Evolutionary conservation across 2,797 vertebrate genomes (phyloP), one percentile per base, ranked within the genome.

Genomic region (Poecile montanus): DNA sequence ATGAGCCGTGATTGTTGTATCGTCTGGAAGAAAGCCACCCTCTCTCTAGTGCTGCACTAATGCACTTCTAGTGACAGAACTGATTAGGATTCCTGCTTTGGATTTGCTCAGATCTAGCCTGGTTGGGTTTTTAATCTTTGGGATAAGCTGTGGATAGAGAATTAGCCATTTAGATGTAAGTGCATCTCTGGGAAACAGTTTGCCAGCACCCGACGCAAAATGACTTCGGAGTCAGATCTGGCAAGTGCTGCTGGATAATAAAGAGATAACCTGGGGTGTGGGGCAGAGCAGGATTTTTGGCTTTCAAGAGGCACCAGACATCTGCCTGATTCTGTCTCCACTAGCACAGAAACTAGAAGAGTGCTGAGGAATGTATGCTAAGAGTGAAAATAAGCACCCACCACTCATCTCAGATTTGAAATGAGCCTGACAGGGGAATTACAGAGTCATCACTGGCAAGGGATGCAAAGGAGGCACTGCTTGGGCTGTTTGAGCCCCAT

Each of bases 1-100:
- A 90, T 16, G 91, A 93, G 89, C 93, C n/a, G 67, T 67, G 91
- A 88, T 90, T 91, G 91, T 84, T 90, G 48, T 57, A 94, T 73
- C 79, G 75, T 74, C 81, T 96, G 96, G 94, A 94, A 94, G 85
- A 76, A 96, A 93, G 93, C 85, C 88, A 88, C 10, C 4, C 57
- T 72, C 72, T 61, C 90, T 82, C 71, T 65, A 45, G 71, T 91
- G 94, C 83, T 7, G 2, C 61, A 74, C 68, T 90, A 92, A 95
- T 82, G 61, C 85, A 91, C 63, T 77, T 87, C 42, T 13, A 88
- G 89, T 1, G 4, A 82, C 85, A 93, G 80, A 77, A 89, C 45
- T 90, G 94, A 95, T 94, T 93, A 94, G 85, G 83, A 95, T 88
- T 84, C 92, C 88, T 79, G 53, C 51, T 90, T 92, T 88, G 89